These are phyloP conservation scores for Scaptomyza cyrtandrae DNA, from an alignment of 2,888 invertebrate species.

Conservation along the genomic window DNA sequence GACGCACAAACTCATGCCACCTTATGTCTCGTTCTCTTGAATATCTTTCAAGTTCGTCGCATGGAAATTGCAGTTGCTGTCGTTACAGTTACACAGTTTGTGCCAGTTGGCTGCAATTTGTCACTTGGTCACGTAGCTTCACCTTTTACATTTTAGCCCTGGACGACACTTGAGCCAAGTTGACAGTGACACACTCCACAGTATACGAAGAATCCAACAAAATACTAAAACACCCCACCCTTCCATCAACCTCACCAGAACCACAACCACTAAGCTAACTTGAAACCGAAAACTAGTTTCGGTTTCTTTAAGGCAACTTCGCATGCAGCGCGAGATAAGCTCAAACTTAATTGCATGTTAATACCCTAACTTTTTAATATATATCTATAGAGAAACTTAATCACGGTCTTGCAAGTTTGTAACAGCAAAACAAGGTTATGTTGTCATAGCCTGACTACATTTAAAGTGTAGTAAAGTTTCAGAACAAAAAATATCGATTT, in stretches of 20 bases:
- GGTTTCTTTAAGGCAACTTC: not conserved
- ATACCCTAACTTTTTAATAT: conserved; percentile 16
- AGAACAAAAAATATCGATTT: too few relatives aligned
- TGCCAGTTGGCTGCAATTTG: conserved; percentile 66
- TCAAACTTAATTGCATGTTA: conserved; percentile 12
- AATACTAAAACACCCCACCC: not conserved
- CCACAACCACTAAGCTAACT: not conserved
- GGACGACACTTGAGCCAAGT: conserved; percentile 21
- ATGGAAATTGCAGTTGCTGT: conserved; percentile 59
- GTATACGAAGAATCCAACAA: not conserved
- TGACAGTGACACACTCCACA: conserved; percentile 41
- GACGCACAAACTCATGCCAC: conserved; percentile 22
- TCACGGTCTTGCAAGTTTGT: not conserved
- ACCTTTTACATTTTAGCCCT: conserved; percentile 25
- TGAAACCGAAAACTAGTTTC: not conserved
- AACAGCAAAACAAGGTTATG: not conserved
- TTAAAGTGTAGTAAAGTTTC: too few relatives aligned
- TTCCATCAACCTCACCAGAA: not conserved
- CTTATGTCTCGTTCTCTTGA: conserved; percentile 40
- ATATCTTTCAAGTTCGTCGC: conserved; percentile 69
- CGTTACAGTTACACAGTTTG: conserved; percentile 17
- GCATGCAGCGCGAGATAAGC: not conserved
- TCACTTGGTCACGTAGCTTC: conserved; percentile 75
- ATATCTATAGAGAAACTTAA: not conserved
- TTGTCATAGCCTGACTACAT: too few relatives aligned